Evolutionary conservation across 2,113 vertebrate species (phyloP).

Genomic region (Enhydra lutris): DNA sequence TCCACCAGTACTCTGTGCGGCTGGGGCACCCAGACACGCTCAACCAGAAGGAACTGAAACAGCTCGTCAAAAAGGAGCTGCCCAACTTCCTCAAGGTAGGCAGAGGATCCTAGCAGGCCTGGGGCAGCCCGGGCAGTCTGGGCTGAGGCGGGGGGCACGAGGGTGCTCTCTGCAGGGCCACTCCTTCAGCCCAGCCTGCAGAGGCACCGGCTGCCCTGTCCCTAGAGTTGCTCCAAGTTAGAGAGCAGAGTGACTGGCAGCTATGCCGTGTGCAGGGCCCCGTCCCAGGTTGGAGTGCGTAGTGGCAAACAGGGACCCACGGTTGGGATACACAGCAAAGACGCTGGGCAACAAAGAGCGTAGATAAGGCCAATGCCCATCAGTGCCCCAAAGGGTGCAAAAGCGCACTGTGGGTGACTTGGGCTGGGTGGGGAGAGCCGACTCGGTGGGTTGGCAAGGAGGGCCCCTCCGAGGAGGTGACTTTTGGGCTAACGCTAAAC

Average conservation of each 20-base stretch:
- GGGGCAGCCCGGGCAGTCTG: too few relatives aligned
- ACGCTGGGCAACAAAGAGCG: not conserved
- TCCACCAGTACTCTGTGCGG: not conserved
- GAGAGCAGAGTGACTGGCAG: fast-evolving
- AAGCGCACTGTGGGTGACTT: not conserved
- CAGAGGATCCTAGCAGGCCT: not conserved
- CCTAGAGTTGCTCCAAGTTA: not conserved
- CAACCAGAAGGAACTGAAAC: conserved; percentile 21
- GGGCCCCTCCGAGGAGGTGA: not conserved
- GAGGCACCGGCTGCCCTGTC: not conserved
- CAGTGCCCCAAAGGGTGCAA: fast-evolving
- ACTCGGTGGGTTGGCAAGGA: fast-evolving
- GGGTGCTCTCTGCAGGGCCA: not conserved
- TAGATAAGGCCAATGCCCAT: not conserved
- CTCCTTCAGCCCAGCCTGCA: not conserved
- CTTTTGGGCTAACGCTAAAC: not conserved
- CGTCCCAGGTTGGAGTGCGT: fast-evolving
- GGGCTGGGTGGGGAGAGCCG: too few relatives aligned
- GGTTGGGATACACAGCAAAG: not conserved
- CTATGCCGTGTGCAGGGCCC: not conserved
- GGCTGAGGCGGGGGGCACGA: not conserved
- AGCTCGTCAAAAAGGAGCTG: conserved; percentile 28
- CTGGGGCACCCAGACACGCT: not conserved
- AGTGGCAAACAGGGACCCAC: not conserved
- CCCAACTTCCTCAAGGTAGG: conserved; percentile 68